phyloP scores from a whole-genome alignment of 1,140 invertebrate genomes.

The Eriosoma lanigerum region DNA sequence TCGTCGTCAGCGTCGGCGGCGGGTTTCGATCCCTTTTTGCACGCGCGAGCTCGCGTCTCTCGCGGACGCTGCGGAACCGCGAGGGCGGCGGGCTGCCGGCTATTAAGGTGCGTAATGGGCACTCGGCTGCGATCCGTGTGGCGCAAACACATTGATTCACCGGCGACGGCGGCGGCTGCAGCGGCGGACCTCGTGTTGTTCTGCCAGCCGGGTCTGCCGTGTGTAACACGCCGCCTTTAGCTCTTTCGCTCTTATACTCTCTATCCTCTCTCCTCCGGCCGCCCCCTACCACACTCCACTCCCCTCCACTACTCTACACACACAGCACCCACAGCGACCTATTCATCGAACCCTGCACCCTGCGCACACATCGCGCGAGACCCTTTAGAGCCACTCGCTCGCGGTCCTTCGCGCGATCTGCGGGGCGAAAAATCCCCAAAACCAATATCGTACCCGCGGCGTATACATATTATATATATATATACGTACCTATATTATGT shows the following conservation, averaged over 20 bases:
- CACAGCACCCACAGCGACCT: background rate
- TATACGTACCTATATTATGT: background rate
- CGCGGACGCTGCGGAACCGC: background rate
- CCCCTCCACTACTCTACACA: background rate
- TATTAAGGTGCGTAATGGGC: constrained; percentile 51
- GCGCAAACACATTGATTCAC: constrained; percentile 50
- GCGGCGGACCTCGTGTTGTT: constrained; percentile 37
- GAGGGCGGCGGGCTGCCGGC: constrained; percentile 24
- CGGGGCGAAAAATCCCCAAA: background rate
- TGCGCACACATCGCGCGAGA: background rate
- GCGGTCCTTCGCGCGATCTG: background rate
- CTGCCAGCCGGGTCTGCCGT: background rate
- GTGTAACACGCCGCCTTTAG: background rate
- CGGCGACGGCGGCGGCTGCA: constrained; percentile 24
- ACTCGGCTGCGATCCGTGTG: constrained; percentile 50
- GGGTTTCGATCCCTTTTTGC: constrained; percentile 49
- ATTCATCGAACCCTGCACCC: too few relatives aligned
- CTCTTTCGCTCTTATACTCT: background rate
- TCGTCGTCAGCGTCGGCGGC: background rate
- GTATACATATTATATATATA: background rate
- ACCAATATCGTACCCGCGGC: background rate
- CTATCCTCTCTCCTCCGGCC: background rate
- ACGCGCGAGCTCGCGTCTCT: background rate
- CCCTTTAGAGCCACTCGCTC: background rate
- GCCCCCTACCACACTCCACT: background rate